Percentiles rank a stretch among this genome's conserved stretches.
Evolutionary conservation across 2,888 invertebrate genomes (phyloP).

Genomic region (Pomacea canaliculata): DNA sequence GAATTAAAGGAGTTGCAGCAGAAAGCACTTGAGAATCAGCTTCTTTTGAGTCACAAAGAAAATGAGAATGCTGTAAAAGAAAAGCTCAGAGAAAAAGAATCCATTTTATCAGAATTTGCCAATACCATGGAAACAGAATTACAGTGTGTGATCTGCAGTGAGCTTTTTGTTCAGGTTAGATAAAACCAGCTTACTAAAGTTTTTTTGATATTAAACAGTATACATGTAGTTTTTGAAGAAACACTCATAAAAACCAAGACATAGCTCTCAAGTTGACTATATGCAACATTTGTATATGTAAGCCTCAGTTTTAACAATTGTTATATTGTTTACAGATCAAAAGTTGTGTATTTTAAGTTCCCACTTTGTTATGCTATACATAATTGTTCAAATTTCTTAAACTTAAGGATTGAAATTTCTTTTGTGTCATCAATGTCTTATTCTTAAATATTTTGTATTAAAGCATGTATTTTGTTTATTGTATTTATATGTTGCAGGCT

Average conservation of each 20-base stretch:
- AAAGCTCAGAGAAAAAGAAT: conserved; percentile 52
- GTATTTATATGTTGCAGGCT: conserved; percentile 68
- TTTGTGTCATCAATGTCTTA: no score
- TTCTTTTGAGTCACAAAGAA: conserved; percentile 54
- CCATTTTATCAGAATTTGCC: conserved; percentile 60
- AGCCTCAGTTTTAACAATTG: no score
- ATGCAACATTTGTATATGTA: neutral
- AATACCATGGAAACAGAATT: conserved; percentile 74
- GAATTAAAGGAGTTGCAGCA: conserved; percentile 60
- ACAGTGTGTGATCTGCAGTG: conserved; percentile 82
- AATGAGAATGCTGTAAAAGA: conserved; percentile 56
- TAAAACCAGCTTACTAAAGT: neutral
- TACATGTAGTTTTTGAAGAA: neutral
- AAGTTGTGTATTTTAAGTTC: no score
- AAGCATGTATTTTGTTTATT: no score
- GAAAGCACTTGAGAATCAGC: conserved; percentile 58
- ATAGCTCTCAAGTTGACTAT: neutral
- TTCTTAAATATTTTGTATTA: no score
- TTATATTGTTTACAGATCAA: no score
- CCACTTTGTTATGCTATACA: no score
- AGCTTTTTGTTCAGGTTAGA: conserved; percentile 77
- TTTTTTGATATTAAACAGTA: neutral
- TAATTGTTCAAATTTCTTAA: no score
- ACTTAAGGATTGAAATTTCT: no score
- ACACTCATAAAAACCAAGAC: neutral